phyloP scores from a whole-genome alignment of 2,888 invertebrate species.

The Anodontia alba region DNA sequence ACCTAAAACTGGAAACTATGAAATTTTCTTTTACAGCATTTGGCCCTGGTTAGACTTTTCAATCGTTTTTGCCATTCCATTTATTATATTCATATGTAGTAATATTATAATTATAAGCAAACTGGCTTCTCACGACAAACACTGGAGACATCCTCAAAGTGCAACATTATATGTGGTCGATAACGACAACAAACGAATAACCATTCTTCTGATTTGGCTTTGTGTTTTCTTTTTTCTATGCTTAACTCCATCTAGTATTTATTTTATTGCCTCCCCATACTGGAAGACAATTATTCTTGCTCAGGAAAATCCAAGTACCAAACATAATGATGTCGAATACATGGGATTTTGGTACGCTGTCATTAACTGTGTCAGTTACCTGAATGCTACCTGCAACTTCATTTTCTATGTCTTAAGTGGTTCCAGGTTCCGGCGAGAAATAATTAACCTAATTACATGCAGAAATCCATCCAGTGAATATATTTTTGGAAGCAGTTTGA shows the following conservation, averaged over 20 bases:
- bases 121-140: neutral
- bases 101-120: constrained; percentile 5
- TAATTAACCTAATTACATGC: constrained; percentile 56
- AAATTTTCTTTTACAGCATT: neutral
- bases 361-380: constrained; percentile 66
- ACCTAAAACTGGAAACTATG: constrained; percentile 4
- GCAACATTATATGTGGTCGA: neutral
- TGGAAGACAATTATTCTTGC: constrained; percentile 20
- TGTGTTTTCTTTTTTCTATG: constrained; percentile 65
- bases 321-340: constrained; percentile 7
- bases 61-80: neutral
- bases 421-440: constrained; percentile 67
- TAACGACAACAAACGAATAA: neutral
- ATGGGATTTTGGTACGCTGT: constrained; percentile 57
- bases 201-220: constrained; percentile 60
- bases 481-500: neutral
- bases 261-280: constrained; percentile 33
- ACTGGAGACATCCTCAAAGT: neutral
- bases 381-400: constrained; percentile 72
- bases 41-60: constrained; percentile 21
- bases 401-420: constrained; percentile 73
- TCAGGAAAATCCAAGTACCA: neutral
- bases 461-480: neutral
- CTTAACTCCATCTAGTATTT: constrained; percentile 63
- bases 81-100: neutral